Evolutionary conservation across 2,797 vertebrate species (phyloP).

Genomic region (Acridotheres tristis): DNA sequence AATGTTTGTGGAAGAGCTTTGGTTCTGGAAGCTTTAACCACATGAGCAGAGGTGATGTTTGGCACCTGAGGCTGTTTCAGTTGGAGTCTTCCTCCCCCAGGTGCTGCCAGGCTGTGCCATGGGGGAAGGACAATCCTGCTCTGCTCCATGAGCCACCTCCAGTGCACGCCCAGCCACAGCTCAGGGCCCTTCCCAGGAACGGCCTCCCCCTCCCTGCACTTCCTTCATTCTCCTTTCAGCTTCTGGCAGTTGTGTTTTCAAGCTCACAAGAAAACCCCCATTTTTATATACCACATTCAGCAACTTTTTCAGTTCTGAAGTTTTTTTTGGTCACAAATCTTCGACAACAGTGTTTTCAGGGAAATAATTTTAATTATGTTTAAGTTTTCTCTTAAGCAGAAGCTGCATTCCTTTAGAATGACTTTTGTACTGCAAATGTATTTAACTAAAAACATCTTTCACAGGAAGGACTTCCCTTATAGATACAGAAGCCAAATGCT

Average conservation of each 20-base stretch:
- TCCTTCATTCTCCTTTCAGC: not conserved
- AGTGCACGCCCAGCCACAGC: not conserved
- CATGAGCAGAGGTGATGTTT: not conserved
- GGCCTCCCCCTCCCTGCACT: not conserved
- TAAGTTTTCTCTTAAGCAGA: not conserved
- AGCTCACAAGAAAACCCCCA: not conserved
- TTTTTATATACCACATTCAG: not conserved
- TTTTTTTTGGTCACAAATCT: not conserved
- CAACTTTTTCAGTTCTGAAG: not conserved
- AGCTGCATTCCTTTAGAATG: not conserved
- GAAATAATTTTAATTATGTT: not conserved
- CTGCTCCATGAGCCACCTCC: not conserved
- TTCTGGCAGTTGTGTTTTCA: not conserved
- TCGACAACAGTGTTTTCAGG: not conserved
- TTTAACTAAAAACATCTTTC: not conserved
- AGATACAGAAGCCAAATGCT: not conserved
- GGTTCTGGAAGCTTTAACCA: not conserved
- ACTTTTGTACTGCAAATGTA: not conserved
- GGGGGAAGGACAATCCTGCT: not conserved
- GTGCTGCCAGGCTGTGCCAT: not conserved
- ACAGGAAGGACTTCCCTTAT: not conserved
- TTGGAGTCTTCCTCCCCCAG: not conserved
- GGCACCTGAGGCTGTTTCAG: not conserved
- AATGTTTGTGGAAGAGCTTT: not conserved
- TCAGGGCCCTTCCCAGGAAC: not conserved